Evolutionary conservation across 2,113 vertebrate genomes (phyloP).

Genomic region (Antechinus flavipes): DNA sequence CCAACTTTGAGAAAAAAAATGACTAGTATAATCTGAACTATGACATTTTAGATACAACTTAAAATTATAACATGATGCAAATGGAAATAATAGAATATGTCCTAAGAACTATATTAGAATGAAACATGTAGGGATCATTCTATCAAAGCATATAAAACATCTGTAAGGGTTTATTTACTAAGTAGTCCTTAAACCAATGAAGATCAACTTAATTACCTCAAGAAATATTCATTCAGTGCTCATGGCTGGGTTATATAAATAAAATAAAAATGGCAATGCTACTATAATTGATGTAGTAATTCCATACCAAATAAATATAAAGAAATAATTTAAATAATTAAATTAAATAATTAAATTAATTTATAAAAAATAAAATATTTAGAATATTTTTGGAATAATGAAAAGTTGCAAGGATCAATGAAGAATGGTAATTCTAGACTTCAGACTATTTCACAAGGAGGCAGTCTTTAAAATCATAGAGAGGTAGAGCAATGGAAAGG

Average conservation of each 20-base stretch:
- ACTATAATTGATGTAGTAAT: background rate
- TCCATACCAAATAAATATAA: background rate
- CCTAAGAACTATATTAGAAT: background rate
- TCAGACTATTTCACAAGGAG: background rate
- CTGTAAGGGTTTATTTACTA: background rate
- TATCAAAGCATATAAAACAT: background rate
- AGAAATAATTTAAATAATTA: background rate
- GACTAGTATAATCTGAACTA: background rate
- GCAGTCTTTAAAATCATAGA: background rate
- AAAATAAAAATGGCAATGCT: background rate
- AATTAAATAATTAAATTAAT: background rate
- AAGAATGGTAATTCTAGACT: background rate
- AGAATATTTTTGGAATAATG: background rate
- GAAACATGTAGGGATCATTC: background rate
- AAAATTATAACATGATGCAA: background rate
- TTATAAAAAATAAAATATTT: background rate
- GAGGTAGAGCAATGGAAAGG: background rate
- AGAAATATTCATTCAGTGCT: background rate
- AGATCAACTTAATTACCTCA: background rate
- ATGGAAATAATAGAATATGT: background rate
- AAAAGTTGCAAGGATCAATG: background rate
- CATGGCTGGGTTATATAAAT: background rate
- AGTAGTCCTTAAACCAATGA: background rate
- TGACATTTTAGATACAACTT: background rate
- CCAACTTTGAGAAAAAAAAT: background rate